Base-by-base conservation (phyloP, 2,113 vertebrate genomes). In the Callipepla californica region DNA sequence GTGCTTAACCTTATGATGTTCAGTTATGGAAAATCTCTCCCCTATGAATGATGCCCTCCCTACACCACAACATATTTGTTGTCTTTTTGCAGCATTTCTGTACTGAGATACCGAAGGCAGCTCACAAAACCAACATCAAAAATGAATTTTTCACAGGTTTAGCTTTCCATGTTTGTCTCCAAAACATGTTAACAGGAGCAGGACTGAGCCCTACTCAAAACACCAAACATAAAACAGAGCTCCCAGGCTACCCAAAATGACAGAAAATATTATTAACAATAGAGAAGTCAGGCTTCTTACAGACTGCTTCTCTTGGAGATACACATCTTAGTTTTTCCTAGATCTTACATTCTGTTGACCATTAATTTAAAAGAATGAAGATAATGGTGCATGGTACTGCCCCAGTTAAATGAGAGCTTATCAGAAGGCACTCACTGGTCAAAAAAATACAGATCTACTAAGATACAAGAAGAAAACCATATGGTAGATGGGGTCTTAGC, bases 371-470 rank as follows among this genome's bases (percentile, higher is more conserved):
- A 38, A 45, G 69, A 55, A 13, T 1, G 3, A 42, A 51, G 38
- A 34, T n/a, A 62, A 78, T 16, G 18, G 5, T 22, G 32, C 1
- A 0, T 0, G 14, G 25, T 50, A 7, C 6, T 58, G 18, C 69
- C 66, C 47, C 57, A 55, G 16, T 76, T 68, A 38, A 87, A 48
- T 26, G 32, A 45, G 57, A 63, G 67, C n/a, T 87, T 53, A 58
- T 45, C 42, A 58, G 38, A 38, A 87, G 48, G 5, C 18, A 25
- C 11, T 75, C n/a, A 2, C 34, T 18, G 75, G 26, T 65, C 25
- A 51, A 30, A 63, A 74, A 74, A n/a, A 50, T 11, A 72, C 75
- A 68, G 50, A 34, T 1, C 14, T n/a, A 30, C 32, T 21, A 55
- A 69, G 63, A 53, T 5, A 74, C 4, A 1, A 17, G 57, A 66